These are phyloP conservation scores for Atherix ibis DNA, from an alignment of 2,888 invertebrate species.

Conservation along the genomic window DNA sequence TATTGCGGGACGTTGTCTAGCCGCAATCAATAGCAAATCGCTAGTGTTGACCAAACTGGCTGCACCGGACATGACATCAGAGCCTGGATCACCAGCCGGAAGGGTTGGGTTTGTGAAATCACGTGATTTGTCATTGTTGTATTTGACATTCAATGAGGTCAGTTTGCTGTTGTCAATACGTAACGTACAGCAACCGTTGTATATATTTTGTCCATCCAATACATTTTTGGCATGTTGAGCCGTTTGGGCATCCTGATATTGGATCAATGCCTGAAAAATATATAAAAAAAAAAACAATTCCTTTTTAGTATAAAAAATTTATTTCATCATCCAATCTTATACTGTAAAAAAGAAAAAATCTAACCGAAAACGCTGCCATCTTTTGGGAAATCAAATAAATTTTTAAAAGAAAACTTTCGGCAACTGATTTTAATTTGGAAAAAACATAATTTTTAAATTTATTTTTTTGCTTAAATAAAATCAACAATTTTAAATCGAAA, in stretches of 20 bases:
- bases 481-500: no score
- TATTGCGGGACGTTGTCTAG: conserved; percentile 32
- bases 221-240: conserved; percentile 95
- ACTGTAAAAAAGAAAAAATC: conserved; percentile 13
- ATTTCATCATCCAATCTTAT: conserved; percentile 3
- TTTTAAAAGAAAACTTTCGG: no score
- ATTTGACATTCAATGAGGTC: conserved; percentile 95
- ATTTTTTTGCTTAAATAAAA: no score
- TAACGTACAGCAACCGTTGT: conserved; percentile 97
- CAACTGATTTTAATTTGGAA: no score
- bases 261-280: conserved; percentile 97
- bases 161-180: conserved; percentile 99
- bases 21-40: conserved; percentile 36
- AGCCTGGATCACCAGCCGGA: conserved; percentile 76
- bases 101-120: conserved; percentile 98
- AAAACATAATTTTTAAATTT: no score
- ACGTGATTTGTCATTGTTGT: conserved; percentile 99
- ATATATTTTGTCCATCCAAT: conserved; percentile 96
- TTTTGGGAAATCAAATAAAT: no score
- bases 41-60: conserved; percentile 39
- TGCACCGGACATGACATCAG: conserved; percentile 40
- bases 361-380: no score
- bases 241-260: conserved; percentile 92
- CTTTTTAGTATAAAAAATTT: no score
- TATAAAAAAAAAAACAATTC: no score